These are phyloP conservation scores for Scalopus aquaticus DNA, from an alignment of 2,113 vertebrate genomes.

Conservation along the genomic window DNA sequence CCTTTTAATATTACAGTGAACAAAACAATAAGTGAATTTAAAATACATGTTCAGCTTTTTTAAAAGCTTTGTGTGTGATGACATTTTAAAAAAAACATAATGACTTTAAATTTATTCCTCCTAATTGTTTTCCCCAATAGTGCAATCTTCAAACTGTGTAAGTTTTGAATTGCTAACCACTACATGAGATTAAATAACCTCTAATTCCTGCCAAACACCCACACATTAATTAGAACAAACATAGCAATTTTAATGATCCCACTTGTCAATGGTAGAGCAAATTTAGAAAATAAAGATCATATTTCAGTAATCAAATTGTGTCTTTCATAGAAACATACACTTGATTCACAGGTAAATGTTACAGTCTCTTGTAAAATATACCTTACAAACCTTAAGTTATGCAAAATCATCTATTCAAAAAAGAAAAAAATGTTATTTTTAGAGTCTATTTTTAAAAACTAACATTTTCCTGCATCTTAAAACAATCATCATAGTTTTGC, in stretches of 20 bases:
- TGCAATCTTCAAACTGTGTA: slow-evolving; percentile 73
- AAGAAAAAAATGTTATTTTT: background rate
- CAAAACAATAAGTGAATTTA: background rate
- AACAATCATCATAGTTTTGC: background rate
- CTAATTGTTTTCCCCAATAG: slow-evolving; percentile 72
- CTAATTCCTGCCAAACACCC: slow-evolving; percentile 79
- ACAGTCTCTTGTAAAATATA: background rate
- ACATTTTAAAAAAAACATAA: background rate
- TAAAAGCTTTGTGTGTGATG: background rate
- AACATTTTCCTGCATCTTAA: slow-evolving; percentile 12
- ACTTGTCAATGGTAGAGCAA: slow-evolving; percentile 78
- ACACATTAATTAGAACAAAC: slow-evolving; percentile 82
- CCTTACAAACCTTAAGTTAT: background rate
- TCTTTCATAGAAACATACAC: slow-evolving; percentile 52
- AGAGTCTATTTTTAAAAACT: background rate
- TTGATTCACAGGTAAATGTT: slow-evolving; percentile 36
- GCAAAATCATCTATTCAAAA: background rate
- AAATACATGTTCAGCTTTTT: background rate
- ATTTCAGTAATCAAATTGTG: slow-evolving; percentile 58
- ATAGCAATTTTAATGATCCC: slow-evolving; percentile 79
- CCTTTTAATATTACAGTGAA: background rate
- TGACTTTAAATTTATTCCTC: slow-evolving; percentile 78
- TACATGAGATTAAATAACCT: slow-evolving; percentile 82
- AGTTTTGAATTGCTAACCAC: slow-evolving; percentile 85
- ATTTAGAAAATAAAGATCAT: slow-evolving; percentile 55